Evolutionary conservation across 1,140 invertebrate genomes (phyloP), one percentile per base, ranked within the genome.

Genomic region (Procambarus clarkii): DNA sequence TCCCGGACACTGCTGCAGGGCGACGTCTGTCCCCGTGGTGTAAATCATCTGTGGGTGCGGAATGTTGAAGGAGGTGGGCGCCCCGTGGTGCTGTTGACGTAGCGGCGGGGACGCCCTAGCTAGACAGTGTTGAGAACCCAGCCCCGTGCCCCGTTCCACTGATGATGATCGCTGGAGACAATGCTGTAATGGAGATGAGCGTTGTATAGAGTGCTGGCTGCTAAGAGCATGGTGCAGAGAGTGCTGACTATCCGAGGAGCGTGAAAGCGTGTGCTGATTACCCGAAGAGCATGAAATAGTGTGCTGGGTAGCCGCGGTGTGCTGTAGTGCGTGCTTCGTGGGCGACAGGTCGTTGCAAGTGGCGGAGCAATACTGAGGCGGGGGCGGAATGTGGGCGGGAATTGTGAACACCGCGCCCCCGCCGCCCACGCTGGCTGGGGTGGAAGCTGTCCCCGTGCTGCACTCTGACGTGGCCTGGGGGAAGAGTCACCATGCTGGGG

Each of bases 281-380:
- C n/a, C n/a, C 45, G 50, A 46, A 74, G 45, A 74, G 34, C 45
- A 48, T 46, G 60, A 64, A 64, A 50, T 34, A 9, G n/a, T 79
- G 80, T 79, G 82, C 34, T n/a, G 24, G 74, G 34, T 79, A 18
- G 46, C 83, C 18, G 84, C n/a, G 3, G 88, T 88, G 88, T 93
- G 92, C 80, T 92, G 89, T 24, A 93, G 77, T 71, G 77, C 84
- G 46, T 93, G 89, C 92, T 91, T 88, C 24, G 88, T 86, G 45
- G 92, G 86, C 13, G 89, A 84, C 34, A 91, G 64, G 80, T 93
- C 92, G 69, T 86, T 86, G 69, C 92, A 93, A 34, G 92, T 87
- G 34, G 88, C 87, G 3, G 92, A 91, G 81, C 92, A 93, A 64
- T 93, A 93, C 74, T 93, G 92, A 5, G 92, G 92, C 74, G 92